Percentiles rank a stretch among this genome's conserved stretches.
Conservation (phyloP, 2,113 vertebrate genomes). For the Lagenorhynchus albirostris region DNA sequence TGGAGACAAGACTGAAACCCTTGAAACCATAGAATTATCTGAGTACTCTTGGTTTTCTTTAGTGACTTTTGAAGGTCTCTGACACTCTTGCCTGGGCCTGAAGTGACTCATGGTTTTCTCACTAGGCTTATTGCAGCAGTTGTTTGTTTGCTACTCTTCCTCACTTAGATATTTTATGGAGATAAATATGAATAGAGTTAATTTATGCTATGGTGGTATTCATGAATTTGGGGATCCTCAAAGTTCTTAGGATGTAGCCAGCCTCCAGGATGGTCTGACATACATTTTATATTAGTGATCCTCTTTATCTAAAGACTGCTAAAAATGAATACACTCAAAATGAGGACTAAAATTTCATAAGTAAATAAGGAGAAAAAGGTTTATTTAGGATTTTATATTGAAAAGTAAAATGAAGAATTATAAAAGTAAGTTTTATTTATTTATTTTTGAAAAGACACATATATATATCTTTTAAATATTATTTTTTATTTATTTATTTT, state of each 20-base stretch:
- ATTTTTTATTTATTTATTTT: too few species aligned
- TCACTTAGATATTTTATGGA: background rate
- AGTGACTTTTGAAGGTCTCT: background rate
- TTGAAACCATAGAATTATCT: background rate
- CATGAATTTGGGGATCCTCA: background rate
- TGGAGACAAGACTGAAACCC: background rate
- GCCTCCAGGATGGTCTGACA: background rate
- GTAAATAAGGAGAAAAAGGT: background rate
- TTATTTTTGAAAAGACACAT: too few species aligned
- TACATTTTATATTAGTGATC: background rate
- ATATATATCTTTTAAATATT: too few species aligned
- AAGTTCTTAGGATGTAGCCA: background rate
- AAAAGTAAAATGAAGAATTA: background rate
- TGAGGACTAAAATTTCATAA: background rate
- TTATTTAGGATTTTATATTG: constrained; percentile 15
- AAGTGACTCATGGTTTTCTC: background rate
- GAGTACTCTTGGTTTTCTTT: background rate
- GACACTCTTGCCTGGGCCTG: background rate
- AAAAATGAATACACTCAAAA: background rate
- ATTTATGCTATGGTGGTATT: background rate
- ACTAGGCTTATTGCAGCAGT: background rate
- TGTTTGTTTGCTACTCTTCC: background rate
- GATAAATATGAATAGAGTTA: background rate
- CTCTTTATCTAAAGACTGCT: background rate
- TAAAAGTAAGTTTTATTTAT: background rate